Evolutionary conservation across 1,140 invertebrate species (phyloP).

Genomic region (Heterodera schachtii): DNA sequence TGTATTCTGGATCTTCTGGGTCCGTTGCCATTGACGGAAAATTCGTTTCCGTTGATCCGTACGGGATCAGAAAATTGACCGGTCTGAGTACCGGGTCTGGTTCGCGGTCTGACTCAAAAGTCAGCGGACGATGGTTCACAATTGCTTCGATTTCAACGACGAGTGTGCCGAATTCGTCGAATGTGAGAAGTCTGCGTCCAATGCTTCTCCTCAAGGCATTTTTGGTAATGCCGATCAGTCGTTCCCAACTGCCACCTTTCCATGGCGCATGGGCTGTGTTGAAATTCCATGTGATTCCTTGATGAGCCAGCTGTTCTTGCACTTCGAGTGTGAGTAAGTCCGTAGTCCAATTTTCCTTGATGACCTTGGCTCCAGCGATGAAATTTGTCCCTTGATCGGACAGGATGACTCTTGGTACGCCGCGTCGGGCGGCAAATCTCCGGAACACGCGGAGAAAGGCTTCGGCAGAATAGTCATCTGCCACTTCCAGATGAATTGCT

Average conservation of each 20-base stretch:
- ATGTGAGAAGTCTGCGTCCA: neutral
- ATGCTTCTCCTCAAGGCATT: neutral
- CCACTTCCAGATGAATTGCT: conserved; percentile 22
- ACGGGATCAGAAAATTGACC: neutral
- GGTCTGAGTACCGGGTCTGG: neutral
- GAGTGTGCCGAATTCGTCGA: conserved; percentile 2
- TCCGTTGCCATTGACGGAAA: neutral
- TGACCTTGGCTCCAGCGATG: neutral
- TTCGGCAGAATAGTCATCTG: conserved; percentile 9
- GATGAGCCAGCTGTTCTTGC: neutral
- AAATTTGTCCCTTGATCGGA: conserved; percentile 35
- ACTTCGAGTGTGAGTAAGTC: neutral
- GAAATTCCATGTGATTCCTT: conserved; percentile 3
- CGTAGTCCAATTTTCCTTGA: neutral
- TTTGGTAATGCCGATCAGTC: neutral
- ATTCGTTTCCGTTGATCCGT: neutral
- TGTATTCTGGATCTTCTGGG: neutral
- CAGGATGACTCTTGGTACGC: conserved; percentile 9
- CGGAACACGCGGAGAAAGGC: conserved; percentile 18
- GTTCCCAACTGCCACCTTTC: conserved; percentile 11
- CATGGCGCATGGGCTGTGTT: conserved; percentile 21
- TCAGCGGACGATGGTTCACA: conserved; percentile 15
- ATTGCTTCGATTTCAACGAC: conserved; percentile 10
- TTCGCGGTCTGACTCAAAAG: neutral
- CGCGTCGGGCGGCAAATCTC: conserved; percentile 2